Percentiles rank a stretch among this genome's conserved stretches.
Conservation (phyloP, 1,140 invertebrate species). For the Stegodyphus dumicola region DNA sequence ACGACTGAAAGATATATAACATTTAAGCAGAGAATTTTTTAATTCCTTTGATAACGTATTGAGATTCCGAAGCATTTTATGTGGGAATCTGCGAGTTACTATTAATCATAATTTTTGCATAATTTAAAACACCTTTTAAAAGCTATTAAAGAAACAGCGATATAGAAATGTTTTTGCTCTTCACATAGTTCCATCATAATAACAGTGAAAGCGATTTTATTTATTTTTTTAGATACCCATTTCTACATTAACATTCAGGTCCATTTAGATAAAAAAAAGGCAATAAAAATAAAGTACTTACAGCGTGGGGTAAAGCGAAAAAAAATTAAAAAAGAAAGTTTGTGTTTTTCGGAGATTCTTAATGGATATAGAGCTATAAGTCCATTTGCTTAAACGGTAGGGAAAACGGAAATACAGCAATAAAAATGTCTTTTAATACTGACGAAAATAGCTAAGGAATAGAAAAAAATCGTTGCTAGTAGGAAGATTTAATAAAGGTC, state of each 20-base stretch:
- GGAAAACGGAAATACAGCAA: slow-evolving; percentile 23
- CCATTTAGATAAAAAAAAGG: slow-evolving; percentile 51
- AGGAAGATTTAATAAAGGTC: slow-evolving; percentile 58
- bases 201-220: neutral
- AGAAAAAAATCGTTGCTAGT: slow-evolving; percentile 29
- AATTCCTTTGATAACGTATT: too few relatives aligned
- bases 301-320: neutral
- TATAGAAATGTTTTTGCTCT: slow-evolving; percentile 10
- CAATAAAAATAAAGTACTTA: slow-evolving; percentile 22
- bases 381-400: slow-evolving; percentile 52
- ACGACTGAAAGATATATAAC: too few relatives aligned
- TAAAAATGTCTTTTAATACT: slow-evolving; percentile 46
- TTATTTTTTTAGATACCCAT: neutral
- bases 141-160: slow-evolving; percentile 18
- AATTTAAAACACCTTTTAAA: slow-evolving; percentile 21
- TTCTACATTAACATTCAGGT: slow-evolving; percentile 40
- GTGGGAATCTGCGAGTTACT: neutral
- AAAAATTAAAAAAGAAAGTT: slow-evolving; percentile 4
- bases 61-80: too few relatives aligned
- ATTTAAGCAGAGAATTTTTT: too few relatives aligned
- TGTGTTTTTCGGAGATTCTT: slow-evolving; percentile 24
- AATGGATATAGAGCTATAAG: slow-evolving; percentile 55
- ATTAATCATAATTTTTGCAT: slow-evolving; percentile 15
- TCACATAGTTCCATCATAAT: neutral
- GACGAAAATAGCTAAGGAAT: neutral